A percentile compares a stretch with the other conserved stretches of the same genome.
Conservation (phyloP, 2,113 vertebrate genomes). For the Phyllostomus hastatus region DNA sequence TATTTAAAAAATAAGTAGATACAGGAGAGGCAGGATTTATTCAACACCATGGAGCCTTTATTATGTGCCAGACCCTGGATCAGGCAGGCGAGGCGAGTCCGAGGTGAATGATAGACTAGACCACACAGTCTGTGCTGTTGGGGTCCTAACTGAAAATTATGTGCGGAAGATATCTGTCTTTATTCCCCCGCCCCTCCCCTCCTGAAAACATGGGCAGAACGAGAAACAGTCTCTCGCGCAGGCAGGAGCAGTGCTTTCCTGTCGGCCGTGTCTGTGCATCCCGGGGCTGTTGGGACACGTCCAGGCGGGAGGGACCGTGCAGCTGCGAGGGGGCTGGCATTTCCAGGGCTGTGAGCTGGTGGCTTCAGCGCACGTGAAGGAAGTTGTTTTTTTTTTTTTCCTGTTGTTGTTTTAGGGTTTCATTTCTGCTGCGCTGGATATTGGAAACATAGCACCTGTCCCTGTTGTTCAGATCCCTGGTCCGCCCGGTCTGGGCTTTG, state of each 20-base stretch:
- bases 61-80: not conserved
- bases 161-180: constrained; percentile 10
- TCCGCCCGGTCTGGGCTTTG: not conserved
- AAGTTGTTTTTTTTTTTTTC: not conserved
- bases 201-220: not conserved
- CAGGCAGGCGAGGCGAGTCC: not conserved
- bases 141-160: not conserved
- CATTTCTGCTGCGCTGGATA: not conserved
- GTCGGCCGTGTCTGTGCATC: constrained; percentile 26
- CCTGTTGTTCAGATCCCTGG: not conserved
- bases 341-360: not conserved
- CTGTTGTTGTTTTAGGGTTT: not conserved
- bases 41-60: not conserved
- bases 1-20: not conserved
- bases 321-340: not conserved
- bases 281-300: not conserved
- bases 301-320: not conserved
- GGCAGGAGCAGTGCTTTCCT: not conserved
- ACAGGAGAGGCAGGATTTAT: not conserved
- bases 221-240: constrained; percentile 31
- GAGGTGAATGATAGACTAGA: not conserved
- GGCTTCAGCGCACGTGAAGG: not conserved
- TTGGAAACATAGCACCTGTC: not conserved
- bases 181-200: not conserved
- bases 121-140: not conserved